Percentiles rank a stretch among this genome's conserved stretches.
Conservation (phyloP, 2,888 invertebrate genomes). For the Eristalis tenax region DNA sequence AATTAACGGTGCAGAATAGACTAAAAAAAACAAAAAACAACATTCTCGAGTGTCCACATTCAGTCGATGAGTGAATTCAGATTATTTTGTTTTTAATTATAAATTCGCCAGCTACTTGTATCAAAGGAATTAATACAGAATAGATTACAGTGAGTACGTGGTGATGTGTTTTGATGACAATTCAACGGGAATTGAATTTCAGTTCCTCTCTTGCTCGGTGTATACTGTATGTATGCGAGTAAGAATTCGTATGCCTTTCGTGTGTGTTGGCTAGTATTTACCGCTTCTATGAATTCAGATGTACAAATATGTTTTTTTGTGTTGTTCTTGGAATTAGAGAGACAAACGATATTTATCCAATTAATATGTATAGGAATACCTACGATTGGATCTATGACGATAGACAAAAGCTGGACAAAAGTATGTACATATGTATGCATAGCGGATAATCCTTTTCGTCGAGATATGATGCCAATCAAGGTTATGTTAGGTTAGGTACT, state of each 20-base stretch:
- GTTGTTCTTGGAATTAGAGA: too few relatives aligned
- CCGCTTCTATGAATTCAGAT: too few relatives aligned
- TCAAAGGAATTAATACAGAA: not conserved
- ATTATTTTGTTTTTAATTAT: not conserved
- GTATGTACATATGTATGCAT: not conserved
- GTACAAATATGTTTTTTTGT: too few relatives aligned
- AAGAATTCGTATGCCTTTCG: not conserved
- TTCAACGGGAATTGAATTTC: conserved; percentile 30
- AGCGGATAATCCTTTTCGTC: too few relatives aligned
- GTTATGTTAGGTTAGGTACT: too few relatives aligned
- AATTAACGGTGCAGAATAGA: not conserved
- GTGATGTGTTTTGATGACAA: conserved; percentile 7
- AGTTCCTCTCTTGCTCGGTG: not conserved
- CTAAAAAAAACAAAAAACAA: not conserved
- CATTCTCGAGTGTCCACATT: not conserved
- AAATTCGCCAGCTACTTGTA: conserved; percentile 10
- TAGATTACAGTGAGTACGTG: not conserved
- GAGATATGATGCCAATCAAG: too few relatives aligned
- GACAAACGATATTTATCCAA: too few relatives aligned
- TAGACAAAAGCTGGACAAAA: too few relatives aligned
- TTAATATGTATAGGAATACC: too few relatives aligned
- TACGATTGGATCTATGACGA: too few relatives aligned
- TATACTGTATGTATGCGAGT: not conserved
- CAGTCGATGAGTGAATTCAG: not conserved
- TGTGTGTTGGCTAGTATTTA: not conserved